These are phyloP conservation scores for Orthosia gothica DNA, from an alignment of 2,888 invertebrate species.

Conservation along the genomic window DNA sequence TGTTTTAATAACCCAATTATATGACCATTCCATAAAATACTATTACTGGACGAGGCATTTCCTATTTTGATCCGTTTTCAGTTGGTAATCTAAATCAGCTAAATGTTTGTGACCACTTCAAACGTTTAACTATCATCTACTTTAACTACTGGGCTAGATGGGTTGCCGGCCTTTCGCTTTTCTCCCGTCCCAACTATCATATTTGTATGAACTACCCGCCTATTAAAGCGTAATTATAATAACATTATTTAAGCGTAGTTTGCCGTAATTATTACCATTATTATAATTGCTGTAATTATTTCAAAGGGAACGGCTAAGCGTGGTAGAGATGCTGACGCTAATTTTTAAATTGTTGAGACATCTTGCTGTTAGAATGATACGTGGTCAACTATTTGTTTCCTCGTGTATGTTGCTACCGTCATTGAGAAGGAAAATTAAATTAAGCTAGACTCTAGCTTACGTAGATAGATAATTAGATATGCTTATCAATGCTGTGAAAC, in stretches of 20 bases:
- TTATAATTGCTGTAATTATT: conserved; percentile 62
- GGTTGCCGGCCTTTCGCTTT: conserved; percentile 10
- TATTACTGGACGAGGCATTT: neutral
- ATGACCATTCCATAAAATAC: too few relatives aligned
- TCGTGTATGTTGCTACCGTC: conserved; percentile 10
- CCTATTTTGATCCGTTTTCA: neutral
- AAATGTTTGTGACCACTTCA: neutral
- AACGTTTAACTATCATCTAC: neutral
- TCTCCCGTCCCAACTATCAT: conserved; percentile 9
- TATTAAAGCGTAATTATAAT: conserved; percentile 63
- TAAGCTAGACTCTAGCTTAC: neutral
- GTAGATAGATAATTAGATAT: neutral
- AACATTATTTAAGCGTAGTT: conserved; percentile 57
- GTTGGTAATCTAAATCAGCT: neutral
- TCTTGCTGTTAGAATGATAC: conserved; percentile 27
- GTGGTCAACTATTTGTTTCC: conserved; percentile 22
- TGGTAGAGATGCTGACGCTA: conserved; percentile 26
- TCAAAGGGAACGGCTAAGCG: conserved; percentile 28
- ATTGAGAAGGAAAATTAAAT: conserved; percentile 2
- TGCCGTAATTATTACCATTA: conserved; percentile 58
- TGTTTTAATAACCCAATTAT: too few relatives aligned
- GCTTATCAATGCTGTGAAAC: too few relatives aligned
- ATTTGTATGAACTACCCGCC: conserved; percentile 2
- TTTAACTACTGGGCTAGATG: neutral
- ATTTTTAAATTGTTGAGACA: conserved; percentile 46